A percentile compares a stretch with the other conserved stretches of the same genome.
Conservation (phyloP, 2,888 invertebrate species). For the Parasteatoda lunata region DNA sequence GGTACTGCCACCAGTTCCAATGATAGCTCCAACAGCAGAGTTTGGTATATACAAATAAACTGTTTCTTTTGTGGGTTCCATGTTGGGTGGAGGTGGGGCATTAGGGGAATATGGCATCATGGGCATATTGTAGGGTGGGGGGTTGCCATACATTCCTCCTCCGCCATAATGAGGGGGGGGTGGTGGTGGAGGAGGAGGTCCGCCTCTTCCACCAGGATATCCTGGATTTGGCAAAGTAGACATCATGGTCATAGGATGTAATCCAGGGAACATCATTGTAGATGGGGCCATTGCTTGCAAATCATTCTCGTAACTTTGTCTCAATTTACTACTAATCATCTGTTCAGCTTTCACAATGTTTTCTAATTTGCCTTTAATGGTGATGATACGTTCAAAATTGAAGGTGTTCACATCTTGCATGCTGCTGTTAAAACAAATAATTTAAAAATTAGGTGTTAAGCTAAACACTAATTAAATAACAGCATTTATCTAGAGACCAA, state of each 20-base stretch:
- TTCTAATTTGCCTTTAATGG: slow-evolving; percentile 93
- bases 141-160: slow-evolving; percentile 53
- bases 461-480: background rate
- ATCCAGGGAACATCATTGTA: slow-evolving; percentile 94
- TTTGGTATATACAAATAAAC: slow-evolving; percentile 97
- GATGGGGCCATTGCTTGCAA: slow-evolving; percentile 76
- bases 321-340: slow-evolving; percentile 94
- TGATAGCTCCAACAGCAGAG: slow-evolving; percentile 97
- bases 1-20: slow-evolving; percentile 97
- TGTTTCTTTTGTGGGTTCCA: slow-evolving; percentile 79
- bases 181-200: slow-evolving; percentile 54
- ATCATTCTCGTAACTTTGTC: slow-evolving; percentile 89
- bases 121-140: slow-evolving; percentile 54
- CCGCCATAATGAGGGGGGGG: slow-evolving; percentile 45
- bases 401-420: slow-evolving; percentile 96
- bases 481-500: too few relatives aligned
- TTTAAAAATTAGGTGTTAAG: background rate
- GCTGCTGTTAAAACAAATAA: slow-evolving; percentile 75
- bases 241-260: slow-evolving; percentile 98
- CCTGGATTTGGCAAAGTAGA: slow-evolving; percentile 80
- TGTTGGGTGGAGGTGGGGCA: slow-evolving; percentile 49
- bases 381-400: slow-evolving; percentile 96
- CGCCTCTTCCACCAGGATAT: slow-evolving; percentile 39
- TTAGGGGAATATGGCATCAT: slow-evolving; percentile 47
- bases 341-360: slow-evolving; percentile 93